These are phyloP conservation scores for Vimba vimba DNA, from an alignment of 2,113 vertebrate species.

Conservation along the genomic window DNA sequence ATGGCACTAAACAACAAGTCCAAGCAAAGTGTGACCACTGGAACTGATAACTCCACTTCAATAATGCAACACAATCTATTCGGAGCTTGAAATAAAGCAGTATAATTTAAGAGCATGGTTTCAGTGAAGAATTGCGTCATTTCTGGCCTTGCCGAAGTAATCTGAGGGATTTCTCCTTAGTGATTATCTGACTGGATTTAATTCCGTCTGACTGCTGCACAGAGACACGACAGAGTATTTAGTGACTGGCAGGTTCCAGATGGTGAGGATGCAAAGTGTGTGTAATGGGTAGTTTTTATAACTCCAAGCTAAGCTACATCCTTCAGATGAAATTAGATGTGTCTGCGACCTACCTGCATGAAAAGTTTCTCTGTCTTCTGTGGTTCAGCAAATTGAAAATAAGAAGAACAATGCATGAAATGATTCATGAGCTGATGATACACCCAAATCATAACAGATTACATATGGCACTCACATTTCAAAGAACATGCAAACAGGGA, in stretches of 20 bases:
- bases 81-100: not conserved
- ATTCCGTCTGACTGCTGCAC: not conserved
- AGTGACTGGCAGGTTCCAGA: not conserved
- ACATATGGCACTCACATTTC: not conserved
- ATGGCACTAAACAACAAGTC: not conserved
- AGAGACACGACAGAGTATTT: conserved; percentile 5
- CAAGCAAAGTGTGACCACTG: not conserved
- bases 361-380: conserved; percentile 68
- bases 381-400: conserved; percentile 58
- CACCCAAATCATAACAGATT: not conserved
- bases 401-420: conserved; percentile 13
- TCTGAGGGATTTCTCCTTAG: conserved; percentile 38
- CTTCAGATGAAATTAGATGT: not conserved
- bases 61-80: not conserved
- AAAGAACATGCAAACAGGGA: conserved; percentile 11
- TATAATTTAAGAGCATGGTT: not conserved
- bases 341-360: conserved; percentile 67
- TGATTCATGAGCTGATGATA: not conserved
- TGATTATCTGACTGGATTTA: conserved; percentile 54
- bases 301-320: not conserved
- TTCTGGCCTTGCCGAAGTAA: conserved; percentile 37
- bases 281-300: not conserved
- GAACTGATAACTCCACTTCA: too few species aligned
- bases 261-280: not conserved
- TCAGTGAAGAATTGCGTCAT: conserved; percentile 38